Evolutionary conservation across 2,113 vertebrate genomes (phyloP), one percentile per base, ranked within the genome.

Genomic region (Plotosus lineatus): DNA sequence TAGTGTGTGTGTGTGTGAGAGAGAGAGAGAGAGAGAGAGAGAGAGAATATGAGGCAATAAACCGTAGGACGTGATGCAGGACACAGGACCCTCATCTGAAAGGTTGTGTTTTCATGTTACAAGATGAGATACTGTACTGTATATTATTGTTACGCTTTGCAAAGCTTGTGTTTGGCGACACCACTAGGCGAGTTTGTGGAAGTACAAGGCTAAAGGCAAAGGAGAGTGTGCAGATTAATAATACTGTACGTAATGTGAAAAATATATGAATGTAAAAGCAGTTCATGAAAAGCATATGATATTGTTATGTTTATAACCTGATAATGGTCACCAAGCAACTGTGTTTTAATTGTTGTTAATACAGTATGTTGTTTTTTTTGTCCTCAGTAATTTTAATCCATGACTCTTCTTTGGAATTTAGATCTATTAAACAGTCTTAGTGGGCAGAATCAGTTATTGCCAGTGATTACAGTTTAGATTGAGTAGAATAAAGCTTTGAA

Each of bases 151-250:
- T 73, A 46, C 33, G 61, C 23, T 26, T 1, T 31, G 63, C 48
- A 71, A 28, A 33, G 63, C 40, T 83, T 84, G 85, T 46, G 75
- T 88, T 81, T 88, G 79, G 85, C 85, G 87, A 84, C 87, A 85
- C 75, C 87, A 3, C 23, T 44, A 44, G 85, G 61, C 78, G 26
- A 72, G 4, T 42, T 6, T 3, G 1, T 19, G 26, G 53, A 77
- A 86, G 31, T 36, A 44, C 83, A 65, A 31, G 14, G 7, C 23
- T 23, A 17, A 36, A 10, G 15, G 1, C 3, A 15, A 40, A n/a
- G n/a, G 44, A 46, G 6, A 46, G 44, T 46, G 44, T 11, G 6
- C 44, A 46, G 6, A 11, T 46, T 46, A 46, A 46, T 8, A 46
- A 11, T 46, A 11, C 44, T 46, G n/a, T n/a, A n/a, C n/a, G n/a